phyloP scores from a whole-genome alignment of 2,888 invertebrate genomes.

The Iselma pallidipennis region DNA sequence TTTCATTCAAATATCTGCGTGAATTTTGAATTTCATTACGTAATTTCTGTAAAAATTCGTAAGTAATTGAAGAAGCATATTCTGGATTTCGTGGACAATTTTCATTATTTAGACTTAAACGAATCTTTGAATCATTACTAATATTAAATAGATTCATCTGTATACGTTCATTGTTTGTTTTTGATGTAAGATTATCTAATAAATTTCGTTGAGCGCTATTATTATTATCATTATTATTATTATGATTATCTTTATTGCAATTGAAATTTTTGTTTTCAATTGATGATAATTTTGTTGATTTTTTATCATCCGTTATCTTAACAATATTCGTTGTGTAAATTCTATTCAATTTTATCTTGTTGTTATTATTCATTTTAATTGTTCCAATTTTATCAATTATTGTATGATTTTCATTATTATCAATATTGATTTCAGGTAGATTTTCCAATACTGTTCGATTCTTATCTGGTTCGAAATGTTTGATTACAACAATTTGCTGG shows the following conservation, averaged over 20 bases:
- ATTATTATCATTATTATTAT: too few species aligned
- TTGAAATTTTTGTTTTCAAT: neutral
- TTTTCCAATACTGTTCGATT: neutral
- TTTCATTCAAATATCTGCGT: neutral
- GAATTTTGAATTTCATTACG: neutral
- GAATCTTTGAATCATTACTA: neutral
- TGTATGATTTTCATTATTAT: neutral
- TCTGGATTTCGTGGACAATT: neutral
- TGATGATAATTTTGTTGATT: neutral
- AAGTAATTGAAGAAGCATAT: neutral
- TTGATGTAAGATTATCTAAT: neutral
- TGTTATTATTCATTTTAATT: neutral
- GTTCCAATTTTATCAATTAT: neutral
- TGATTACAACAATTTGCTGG: neutral
- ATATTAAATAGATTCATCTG: neutral
- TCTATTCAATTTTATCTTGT: neutral
- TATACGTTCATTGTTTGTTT: neutral
- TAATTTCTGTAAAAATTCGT: neutral
- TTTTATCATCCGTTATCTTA: neutral
- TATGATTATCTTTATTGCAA: neutral
- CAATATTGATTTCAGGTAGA: constrained; percentile 8
- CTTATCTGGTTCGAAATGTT: constrained; percentile 9
- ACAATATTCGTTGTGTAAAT: neutral
- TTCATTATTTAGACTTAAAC: neutral
- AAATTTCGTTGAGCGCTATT: too few species aligned